Percentiles rank a stretch among this genome's conserved stretches.
Conservation (phyloP, 2,888 invertebrate genomes). For the Torymus aiolomorphi region DNA sequence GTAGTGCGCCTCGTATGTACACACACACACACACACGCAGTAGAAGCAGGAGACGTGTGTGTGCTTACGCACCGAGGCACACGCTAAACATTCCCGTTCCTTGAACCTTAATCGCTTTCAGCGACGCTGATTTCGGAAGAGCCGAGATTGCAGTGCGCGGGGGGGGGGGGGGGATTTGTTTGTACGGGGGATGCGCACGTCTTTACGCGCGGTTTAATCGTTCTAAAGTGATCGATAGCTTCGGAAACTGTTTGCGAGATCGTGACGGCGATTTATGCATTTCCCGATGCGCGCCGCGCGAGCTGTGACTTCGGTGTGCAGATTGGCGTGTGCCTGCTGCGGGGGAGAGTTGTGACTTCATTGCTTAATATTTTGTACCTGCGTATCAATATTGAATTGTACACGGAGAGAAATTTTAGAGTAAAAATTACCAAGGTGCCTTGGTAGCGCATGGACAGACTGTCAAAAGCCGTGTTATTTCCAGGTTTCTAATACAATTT, state of each 20-base stretch:
- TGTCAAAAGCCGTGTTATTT: too few relatives aligned
- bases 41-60: constrained; percentile 9
- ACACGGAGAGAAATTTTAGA: too few relatives aligned
- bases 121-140: constrained; percentile 12
- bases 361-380: too few relatives aligned
- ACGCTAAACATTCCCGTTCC: constrained; percentile 47
- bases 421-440: too few relatives aligned
- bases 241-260: constrained; percentile 29
- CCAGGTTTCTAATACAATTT: too few relatives aligned
- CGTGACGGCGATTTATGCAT: constrained; percentile 31
- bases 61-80: constrained; percentile 20
- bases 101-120: constrained; percentile 38
- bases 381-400: too few relatives aligned
- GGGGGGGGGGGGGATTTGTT: neutral
- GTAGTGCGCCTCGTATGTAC: too few relatives aligned
- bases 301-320: too few relatives aligned
- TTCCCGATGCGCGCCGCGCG: neutral
- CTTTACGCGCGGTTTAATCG: constrained; percentile 10
- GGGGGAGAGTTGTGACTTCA: too few relatives aligned
- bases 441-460: too few relatives aligned
- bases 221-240: constrained; percentile 31
- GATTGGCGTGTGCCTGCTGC: too few relatives aligned
- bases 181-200: neutral
- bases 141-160: neutral
- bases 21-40: too few relatives aligned